phyloP scores from a whole-genome alignment of 2,888 invertebrate genomes.

The Tuberolachnus salignus region DNA sequence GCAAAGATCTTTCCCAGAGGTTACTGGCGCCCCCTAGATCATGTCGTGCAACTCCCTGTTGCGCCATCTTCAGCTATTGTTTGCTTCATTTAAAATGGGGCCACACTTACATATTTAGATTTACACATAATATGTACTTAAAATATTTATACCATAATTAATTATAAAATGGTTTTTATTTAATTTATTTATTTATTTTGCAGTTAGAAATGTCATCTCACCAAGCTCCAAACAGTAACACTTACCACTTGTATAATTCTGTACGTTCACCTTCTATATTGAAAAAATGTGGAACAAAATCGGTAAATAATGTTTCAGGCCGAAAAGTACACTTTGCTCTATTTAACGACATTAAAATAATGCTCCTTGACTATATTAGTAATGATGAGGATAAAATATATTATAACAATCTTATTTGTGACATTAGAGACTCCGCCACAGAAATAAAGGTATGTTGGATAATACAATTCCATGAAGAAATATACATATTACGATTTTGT shows the following conservation, averaged over 20 bases:
- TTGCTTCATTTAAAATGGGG: too few relatives aligned
- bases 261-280: constrained; percentile 53
- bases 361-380: constrained; percentile 62
- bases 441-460: constrained; percentile 63
- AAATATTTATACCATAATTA: too few relatives aligned
- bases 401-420: constrained; percentile 66
- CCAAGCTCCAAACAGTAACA: not conserved
- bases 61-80: too few relatives aligned
- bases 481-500: not conserved
- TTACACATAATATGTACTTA: too few relatives aligned
- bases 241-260: not conserved
- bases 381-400: constrained; percentile 63
- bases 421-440: constrained; percentile 65
- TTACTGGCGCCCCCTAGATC: too few relatives aligned
- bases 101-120: too few relatives aligned
- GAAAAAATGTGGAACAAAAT: constrained; percentile 39
- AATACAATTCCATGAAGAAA: not conserved
- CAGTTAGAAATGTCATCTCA: constrained; percentile 8
- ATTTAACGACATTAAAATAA: constrained; percentile 65
- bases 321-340: constrained; percentile 65
- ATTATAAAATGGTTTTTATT: not conserved
- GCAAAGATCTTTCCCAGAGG: too few relatives aligned
- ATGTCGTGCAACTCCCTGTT: too few relatives aligned
- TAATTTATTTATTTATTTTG: not conserved
- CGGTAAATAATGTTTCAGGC: constrained; percentile 59